phyloP scores from a whole-genome alignment of 2,113 vertebrate species.

The Poecilia latipinna region DNA sequence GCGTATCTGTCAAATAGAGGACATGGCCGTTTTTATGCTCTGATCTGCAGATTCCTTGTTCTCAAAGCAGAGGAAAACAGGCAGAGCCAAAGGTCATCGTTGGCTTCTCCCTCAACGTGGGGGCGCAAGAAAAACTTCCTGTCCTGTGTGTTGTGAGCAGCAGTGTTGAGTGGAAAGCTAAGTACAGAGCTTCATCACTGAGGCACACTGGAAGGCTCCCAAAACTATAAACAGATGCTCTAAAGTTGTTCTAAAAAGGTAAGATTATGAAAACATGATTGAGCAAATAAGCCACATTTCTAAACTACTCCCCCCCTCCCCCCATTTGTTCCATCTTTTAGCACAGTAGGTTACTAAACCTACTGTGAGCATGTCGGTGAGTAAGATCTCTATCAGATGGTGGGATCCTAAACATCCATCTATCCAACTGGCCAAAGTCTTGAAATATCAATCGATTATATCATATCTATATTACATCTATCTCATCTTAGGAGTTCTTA shows the following conservation, averaged over 20 bases:
- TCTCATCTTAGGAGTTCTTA: no score
- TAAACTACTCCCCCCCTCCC: no score
- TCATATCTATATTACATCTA: no score
- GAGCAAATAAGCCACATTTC: not conserved
- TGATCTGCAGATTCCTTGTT: conserved; percentile 36
- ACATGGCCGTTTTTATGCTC: conserved; percentile 30
- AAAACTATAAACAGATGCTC: conserved; percentile 6
- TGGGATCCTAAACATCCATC: no score
- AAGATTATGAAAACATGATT: not conserved
- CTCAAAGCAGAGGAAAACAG: conserved; percentile 58
- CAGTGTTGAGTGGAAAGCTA: conserved; percentile 14
- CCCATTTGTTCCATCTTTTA: not conserved
- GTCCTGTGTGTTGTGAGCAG: conserved; percentile 51
- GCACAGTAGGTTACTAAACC: no score
- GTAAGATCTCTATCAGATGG: not conserved
- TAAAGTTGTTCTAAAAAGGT: not conserved
- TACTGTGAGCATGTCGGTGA: not conserved
- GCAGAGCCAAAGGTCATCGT: conserved; percentile 62
- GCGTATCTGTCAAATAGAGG: conserved; percentile 35
- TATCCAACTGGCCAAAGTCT: no score
- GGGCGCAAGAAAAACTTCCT: conserved; percentile 57
- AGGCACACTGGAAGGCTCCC: not conserved
- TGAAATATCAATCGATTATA: no score
- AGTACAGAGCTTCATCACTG: conserved; percentile 1
- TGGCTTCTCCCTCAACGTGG: conserved; percentile 27